Conservation (phyloP, 1,140 invertebrate species). For the Pollicipes pollicipes region DNA sequence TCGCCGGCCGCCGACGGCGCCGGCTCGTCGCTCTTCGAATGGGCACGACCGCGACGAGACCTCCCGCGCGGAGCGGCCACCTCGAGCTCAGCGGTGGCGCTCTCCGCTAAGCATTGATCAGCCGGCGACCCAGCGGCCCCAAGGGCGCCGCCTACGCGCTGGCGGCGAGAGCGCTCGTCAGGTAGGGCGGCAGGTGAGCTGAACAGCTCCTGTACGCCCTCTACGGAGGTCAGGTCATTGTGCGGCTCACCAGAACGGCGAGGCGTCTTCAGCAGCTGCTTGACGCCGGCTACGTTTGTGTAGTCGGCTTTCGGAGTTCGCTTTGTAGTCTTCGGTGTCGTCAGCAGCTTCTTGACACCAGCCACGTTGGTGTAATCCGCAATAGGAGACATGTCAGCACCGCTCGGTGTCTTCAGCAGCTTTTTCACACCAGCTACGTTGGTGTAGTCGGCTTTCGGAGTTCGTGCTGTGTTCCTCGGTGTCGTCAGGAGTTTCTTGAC, state of each 20-base stretch:
- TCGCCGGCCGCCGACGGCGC: no score
- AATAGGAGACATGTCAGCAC: no score
- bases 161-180: no score
- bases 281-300: background rate
- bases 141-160: no score
- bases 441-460: background rate
- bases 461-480: background rate
- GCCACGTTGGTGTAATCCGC: no score
- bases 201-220: background rate
- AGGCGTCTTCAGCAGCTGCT: background rate
- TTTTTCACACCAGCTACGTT: background rate
- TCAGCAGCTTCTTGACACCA: slow-evolving; percentile 9
- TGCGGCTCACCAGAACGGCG: no score
- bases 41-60: no score
- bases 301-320: background rate
- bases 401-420: background rate
- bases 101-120: no score
- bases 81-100: no score
- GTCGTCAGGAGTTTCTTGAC: slow-evolving; percentile 13
- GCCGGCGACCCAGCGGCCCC: no score
- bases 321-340: slow-evolving; percentile 16
- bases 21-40: no score
- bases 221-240: background rate
- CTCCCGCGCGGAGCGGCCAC: no score
- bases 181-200: background rate